Evolutionary conservation across 2,888 invertebrate genomes (phyloP).

Genomic region (Himalopsyche japonica): DNA sequence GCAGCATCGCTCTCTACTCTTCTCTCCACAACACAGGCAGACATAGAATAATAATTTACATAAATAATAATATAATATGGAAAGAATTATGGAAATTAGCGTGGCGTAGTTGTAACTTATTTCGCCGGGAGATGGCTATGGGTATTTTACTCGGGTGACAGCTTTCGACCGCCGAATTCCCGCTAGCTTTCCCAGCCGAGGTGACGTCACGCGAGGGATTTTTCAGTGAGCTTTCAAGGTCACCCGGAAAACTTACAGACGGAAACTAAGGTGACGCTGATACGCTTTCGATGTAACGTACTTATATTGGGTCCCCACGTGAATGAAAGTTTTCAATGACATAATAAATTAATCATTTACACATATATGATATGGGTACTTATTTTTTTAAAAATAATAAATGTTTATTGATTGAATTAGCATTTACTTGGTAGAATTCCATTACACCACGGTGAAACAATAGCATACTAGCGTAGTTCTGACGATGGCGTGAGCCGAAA

Average conservation of each 20-base stretch:
- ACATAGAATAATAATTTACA: not conserved
- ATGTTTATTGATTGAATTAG: no score
- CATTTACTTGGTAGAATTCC: no score
- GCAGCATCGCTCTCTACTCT: conserved; percentile 21
- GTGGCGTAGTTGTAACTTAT: conserved; percentile 12
- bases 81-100: conserved; percentile 35
- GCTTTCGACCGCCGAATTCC: not conserved
- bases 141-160: not conserved
- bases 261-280: not conserved
- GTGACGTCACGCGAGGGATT: not conserved
- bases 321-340: no score
- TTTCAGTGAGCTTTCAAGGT: not conserved
- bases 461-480: no score
- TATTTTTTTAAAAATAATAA: no score
- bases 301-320: no score
- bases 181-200: not conserved
- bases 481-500: no score
- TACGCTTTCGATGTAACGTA: no score
- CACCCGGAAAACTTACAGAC: not conserved
- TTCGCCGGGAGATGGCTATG: conserved; percentile 2
- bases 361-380: no score
- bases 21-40: not conserved
- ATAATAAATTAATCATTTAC: no score
- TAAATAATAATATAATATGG: conserved; percentile 29
- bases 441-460: no score